A percentile compares a stretch with the other conserved stretches of the same genome.
phyloP scores from a whole-genome alignment of 2,113 vertebrate genomes.

The Casuarius casuarius region DNA sequence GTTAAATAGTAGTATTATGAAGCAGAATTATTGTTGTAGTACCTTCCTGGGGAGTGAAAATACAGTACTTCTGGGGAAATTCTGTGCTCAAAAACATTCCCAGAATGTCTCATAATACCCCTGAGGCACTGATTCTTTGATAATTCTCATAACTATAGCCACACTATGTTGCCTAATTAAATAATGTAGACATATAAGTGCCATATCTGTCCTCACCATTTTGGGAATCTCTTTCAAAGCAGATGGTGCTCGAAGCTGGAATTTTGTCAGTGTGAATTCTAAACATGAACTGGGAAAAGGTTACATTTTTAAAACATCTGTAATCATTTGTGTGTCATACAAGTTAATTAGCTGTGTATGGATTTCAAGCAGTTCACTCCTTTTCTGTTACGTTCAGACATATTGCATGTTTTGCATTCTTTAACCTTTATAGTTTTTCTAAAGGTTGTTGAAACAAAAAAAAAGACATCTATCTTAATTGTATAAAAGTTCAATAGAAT shows the following conservation, averaged over 20 bases:
- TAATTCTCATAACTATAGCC: background rate
- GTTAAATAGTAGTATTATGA: background rate
- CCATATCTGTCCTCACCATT: background rate
- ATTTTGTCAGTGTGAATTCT: slow-evolving; percentile 15
- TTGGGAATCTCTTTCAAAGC: background rate
- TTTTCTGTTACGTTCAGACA: slow-evolving; percentile 17
- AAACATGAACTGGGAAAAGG: slow-evolving; percentile 31
- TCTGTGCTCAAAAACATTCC: background rate
- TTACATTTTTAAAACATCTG: slow-evolving; percentile 70
- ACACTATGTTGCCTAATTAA: background rate
- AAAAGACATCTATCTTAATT: slow-evolving; percentile 13
- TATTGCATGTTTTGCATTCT: slow-evolving; percentile 28
- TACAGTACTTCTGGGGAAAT: background rate
- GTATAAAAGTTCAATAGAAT: background rate
- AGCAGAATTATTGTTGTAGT: background rate
- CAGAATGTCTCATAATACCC: background rate
- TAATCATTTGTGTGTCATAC: slow-evolving; percentile 55
- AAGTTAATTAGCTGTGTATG: slow-evolving; percentile 59
- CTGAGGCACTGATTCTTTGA: background rate
- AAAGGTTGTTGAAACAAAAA: slow-evolving; percentile 7
- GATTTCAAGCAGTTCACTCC: slow-evolving; percentile 63
- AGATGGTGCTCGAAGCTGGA: background rate
- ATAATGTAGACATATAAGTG: background rate
- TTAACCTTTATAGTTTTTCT: slow-evolving; percentile 38
- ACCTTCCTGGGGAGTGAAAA: background rate